Percentiles rank a stretch among this genome's conserved stretches.
These are phyloP conservation scores for Penaeus indicus DNA, from an alignment of 1,140 invertebrate species.

Conservation along the genomic window DNA sequence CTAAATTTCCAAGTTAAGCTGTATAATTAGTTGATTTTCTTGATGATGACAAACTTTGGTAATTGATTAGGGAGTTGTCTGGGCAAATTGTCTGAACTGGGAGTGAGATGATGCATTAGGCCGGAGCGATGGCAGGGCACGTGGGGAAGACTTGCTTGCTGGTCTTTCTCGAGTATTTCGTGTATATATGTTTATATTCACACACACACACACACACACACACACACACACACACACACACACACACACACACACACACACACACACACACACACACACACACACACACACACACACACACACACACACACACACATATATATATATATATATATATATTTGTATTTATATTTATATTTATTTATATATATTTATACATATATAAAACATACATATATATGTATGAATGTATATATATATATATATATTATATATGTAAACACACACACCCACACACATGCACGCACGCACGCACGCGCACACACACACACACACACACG, in stretches of 20 bases:
- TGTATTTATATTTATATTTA: background rate
- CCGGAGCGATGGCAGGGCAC: background rate
- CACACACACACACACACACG: background rate
- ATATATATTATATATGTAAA: slow-evolving; percentile 1
- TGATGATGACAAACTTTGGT: too few species aligned
- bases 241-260: background rate
- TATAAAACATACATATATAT: too few species aligned
- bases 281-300: background rate
- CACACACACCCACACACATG: background rate
- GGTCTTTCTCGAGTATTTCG: background rate
- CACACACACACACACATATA: background rate
- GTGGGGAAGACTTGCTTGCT: background rate
- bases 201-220: background rate
- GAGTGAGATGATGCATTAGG: background rate
- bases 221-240: background rate
- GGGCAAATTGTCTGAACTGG: too few species aligned
- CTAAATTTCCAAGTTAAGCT: too few species aligned
- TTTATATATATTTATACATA: background rate
- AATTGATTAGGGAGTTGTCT: too few species aligned
- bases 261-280: background rate
- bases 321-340: background rate
- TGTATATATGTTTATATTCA: background rate
- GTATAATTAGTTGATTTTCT: too few species aligned
- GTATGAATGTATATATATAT: background rate
- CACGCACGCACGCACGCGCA: background rate